A percentile compares a stretch with the other conserved stretches of the same genome.
phyloP scores from a whole-genome alignment of 2,113 vertebrate genomes.

The Lophochroa leadbeateri region DNA sequence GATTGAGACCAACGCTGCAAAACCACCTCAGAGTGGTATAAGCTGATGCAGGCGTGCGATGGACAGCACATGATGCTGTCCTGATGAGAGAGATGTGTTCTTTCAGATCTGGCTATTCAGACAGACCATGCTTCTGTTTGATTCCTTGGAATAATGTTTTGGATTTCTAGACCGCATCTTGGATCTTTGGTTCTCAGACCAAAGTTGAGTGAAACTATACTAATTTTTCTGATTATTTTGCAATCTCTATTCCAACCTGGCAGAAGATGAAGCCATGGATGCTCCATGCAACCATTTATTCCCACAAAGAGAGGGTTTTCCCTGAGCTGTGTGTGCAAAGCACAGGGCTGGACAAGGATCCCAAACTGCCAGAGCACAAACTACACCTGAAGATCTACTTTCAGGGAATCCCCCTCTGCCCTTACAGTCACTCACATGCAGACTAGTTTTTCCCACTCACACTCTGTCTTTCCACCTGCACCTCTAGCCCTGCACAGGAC shows the following conservation, averaged over 20 bases:
- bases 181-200: background rate
- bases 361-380: background rate
- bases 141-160: background rate
- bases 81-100: background rate
- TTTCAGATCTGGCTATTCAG: background rate
- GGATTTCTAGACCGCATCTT: background rate
- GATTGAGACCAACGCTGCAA: background rate
- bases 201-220: background rate
- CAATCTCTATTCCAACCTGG: background rate
- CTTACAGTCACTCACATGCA: fast-evolving
- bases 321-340: background rate
- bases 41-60: background rate
- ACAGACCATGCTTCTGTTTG: background rate
- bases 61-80: background rate
- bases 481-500: background rate
- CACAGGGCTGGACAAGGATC: background rate
- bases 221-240: background rate
- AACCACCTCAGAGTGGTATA: background rate
- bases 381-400: background rate
- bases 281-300: background rate
- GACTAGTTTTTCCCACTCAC: background rate
- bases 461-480: background rate
- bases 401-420: background rate
- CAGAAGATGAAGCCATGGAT: background rate
- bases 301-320: background rate